Evolutionary conservation across 2,797 vertebrate genomes (phyloP).

Genomic region (Masticophis lateralis): DNA sequence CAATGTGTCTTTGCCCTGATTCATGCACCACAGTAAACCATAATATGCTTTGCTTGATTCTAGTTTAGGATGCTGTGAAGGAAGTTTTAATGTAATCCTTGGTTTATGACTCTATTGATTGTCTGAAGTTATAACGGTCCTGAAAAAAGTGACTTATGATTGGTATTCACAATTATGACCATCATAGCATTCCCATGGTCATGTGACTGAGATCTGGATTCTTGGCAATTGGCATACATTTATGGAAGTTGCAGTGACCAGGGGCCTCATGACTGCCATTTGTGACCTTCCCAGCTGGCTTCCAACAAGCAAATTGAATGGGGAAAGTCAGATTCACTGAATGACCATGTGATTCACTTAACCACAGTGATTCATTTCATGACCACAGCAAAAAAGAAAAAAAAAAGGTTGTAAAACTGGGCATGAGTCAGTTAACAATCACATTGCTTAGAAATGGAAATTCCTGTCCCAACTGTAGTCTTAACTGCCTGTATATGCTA

Average conservation of each 20-base stretch:
- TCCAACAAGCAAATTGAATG: background rate
- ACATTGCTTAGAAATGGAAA: background rate
- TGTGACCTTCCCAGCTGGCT: background rate
- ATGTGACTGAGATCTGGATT: background rate
- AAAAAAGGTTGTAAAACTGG: background rate
- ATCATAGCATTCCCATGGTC: background rate
- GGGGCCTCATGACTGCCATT: background rate
- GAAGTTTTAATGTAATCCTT: background rate
- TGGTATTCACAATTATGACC: background rate
- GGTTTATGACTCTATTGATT: background rate
- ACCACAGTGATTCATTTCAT: background rate
- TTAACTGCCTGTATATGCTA: background rate
- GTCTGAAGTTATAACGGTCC: background rate
- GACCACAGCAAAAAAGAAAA: background rate
- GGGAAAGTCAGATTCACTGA: background rate
- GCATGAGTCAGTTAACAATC: background rate
- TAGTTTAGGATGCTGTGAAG: background rate
- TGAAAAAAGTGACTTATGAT: background rate
- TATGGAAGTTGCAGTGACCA: background rate
- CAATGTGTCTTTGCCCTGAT: background rate
- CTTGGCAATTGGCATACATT: background rate
- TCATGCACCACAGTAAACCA: background rate
- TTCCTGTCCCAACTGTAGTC: background rate
- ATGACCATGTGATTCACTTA: background rate
- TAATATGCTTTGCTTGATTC: background rate